phyloP scores from a whole-genome alignment of 1,140 invertebrate species.

The Heliconius melpomene region DNA sequence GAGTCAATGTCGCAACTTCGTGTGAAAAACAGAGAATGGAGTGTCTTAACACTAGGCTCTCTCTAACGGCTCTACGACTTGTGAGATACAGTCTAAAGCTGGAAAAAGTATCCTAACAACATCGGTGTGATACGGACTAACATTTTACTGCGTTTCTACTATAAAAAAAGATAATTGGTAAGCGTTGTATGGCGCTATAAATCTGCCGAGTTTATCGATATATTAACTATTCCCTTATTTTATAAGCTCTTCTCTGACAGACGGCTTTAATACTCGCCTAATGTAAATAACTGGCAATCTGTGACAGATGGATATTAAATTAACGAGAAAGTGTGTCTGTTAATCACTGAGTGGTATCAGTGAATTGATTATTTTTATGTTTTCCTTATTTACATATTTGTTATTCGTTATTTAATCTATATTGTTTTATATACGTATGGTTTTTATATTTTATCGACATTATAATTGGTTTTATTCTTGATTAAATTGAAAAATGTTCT shows the following conservation, averaged over 20 bases:
- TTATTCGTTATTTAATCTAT: not conserved
- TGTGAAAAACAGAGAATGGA: no score
- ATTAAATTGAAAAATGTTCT: no score
- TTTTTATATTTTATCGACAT: not conserved
- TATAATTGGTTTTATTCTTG: no score
- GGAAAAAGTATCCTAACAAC: no score
- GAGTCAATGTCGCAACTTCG: no score
- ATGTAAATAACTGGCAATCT: slow-evolving; percentile 26
- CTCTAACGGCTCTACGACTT: no score
- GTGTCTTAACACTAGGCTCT: no score
- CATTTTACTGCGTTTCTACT: slow-evolving; percentile 36
- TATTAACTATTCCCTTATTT: slow-evolving; percentile 38
- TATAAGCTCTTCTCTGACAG: slow-evolving; percentile 27
- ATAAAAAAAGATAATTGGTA: slow-evolving; percentile 44
- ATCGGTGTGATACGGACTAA: no score
- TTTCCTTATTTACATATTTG: not conserved
- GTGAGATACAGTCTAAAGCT: no score
- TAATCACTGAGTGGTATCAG: not conserved
- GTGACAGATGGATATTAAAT: slow-evolving; percentile 20
- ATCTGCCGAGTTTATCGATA: slow-evolving; percentile 45
- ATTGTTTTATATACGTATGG: not conserved
- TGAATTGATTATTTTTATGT: not conserved
- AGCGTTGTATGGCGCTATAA: slow-evolving; percentile 35
- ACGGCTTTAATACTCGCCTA: slow-evolving; percentile 36
- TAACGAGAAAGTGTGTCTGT: not conserved